phyloP scores from a whole-genome alignment of 2,797 vertebrate species.

The Carapus acus region DNA sequence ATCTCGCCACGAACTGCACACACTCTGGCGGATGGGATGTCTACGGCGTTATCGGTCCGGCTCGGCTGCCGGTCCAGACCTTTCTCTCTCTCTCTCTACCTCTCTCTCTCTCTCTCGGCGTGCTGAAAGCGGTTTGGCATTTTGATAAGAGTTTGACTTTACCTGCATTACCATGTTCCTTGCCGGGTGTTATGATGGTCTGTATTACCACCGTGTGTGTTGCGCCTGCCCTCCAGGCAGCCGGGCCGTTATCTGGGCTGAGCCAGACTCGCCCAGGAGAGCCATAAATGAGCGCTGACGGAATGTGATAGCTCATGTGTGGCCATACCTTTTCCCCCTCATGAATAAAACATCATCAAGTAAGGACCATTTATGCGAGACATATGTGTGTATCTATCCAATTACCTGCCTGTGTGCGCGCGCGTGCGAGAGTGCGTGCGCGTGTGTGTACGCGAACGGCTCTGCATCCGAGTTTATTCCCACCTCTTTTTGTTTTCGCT shows the following conservation, averaged over 20 bases:
- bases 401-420: conserved; percentile 25
- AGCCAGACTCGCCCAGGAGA: conserved; percentile 62
- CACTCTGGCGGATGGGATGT: conserved; percentile 33
- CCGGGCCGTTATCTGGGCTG: conserved; percentile 69
- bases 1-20: conserved; percentile 26
- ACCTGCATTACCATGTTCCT: conserved; percentile 66
- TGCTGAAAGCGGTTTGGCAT: conserved; percentile 56
- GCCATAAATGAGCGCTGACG: conserved; percentile 63
- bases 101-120: conserved; percentile 51
- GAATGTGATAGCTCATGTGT: conserved; percentile 70
- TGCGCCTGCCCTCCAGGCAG: conserved; percentile 64
- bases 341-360: conserved; percentile 74
- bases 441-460: conserved; percentile 18
- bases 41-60: conserved; percentile 37
- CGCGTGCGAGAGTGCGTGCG: conserved; percentile 12
- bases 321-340: conserved; percentile 59
- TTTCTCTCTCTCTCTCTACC: too few relatives aligned
- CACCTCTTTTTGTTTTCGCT: not conserved
- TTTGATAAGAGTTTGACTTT: conserved; percentile 64
- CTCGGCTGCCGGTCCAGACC: conserved; percentile 27
- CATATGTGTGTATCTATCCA: conserved; percentile 24
- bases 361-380: conserved; percentile 16
- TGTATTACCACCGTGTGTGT: conserved; percentile 65
- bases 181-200: conserved; percentile 65
- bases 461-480: conserved; percentile 6